These are phyloP conservation scores for Cololabis saira DNA, from an alignment of 2,113 vertebrate species.

Conservation along the genomic window DNA sequence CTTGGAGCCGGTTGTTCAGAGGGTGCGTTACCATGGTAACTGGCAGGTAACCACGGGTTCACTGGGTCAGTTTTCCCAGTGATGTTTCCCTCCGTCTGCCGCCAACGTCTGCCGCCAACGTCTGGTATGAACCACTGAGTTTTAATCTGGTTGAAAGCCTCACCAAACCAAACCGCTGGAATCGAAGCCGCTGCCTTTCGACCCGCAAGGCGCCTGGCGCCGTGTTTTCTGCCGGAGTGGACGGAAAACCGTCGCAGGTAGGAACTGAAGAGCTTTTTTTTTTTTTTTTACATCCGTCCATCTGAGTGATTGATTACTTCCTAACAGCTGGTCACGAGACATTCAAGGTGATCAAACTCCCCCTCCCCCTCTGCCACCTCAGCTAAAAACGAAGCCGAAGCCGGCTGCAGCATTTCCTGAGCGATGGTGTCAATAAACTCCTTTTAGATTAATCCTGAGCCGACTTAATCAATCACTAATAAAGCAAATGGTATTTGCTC, in stretches of 20 bases:
- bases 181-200: background rate
- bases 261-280: constrained; percentile 25
- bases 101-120: too few species aligned
- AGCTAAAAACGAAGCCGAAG: constrained; percentile 46
- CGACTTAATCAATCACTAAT: constrained; percentile 77
- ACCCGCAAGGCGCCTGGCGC: background rate
- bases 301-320: constrained; percentile 53
- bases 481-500: constrained; percentile 59
- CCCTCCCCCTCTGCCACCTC: constrained; percentile 38
- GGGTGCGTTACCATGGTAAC: constrained; percentile 2
- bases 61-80: background rate
- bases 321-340: constrained; percentile 47
- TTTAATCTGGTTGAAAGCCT: background rate
- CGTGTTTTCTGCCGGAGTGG: background rate
- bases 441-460: constrained; percentile 64
- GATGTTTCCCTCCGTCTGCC: too few species aligned
- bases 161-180: background rate
- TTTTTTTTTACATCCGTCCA: constrained; percentile 45
- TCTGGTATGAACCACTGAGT: background rate
- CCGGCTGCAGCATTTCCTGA: constrained; percentile 42
- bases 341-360: constrained; percentile 38
- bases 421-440: constrained; percentile 69
- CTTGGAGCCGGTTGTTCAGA: background rate
- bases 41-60: background rate
- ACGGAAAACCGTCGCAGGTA: constrained; percentile 9